Conservation (phyloP, 1,140 invertebrate genomes). For the Solenopsis fugax region DNA sequence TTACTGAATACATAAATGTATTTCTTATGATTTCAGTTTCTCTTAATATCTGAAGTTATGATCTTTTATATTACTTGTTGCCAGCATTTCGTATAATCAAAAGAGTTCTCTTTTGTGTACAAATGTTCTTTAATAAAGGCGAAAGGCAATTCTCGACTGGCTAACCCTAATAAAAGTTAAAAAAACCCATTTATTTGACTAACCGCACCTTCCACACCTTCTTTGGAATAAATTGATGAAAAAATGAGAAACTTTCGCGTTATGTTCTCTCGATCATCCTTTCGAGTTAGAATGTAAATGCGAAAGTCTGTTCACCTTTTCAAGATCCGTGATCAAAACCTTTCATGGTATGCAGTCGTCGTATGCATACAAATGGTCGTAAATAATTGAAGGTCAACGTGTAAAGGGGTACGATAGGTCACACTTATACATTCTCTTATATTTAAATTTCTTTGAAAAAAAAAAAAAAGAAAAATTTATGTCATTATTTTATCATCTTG, state of each 20-base stretch:
- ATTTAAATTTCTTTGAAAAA: neutral
- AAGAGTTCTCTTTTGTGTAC: slow-evolving; percentile 25
- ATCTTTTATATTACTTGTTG: neutral
- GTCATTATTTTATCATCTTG: neutral
- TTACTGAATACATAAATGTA: neutral
- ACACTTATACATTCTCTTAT: neutral
- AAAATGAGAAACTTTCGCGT: slow-evolving; percentile 20
- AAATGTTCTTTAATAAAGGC: slow-evolving; percentile 28
- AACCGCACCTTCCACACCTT: slow-evolving; percentile 53
- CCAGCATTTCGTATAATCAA: slow-evolving; percentile 14
- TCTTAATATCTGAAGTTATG: neutral
- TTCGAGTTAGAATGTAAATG: slow-evolving; percentile 19
- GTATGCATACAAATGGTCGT: slow-evolving; percentile 26
- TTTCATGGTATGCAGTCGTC: slow-evolving; percentile 33
- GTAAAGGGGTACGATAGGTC: slow-evolving; percentile 24
- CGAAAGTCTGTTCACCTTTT: slow-evolving; percentile 70
- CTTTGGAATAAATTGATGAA: slow-evolving; percentile 15
- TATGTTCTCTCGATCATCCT: slow-evolving; percentile 18
- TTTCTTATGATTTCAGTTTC: neutral
- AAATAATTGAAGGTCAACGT: slow-evolving; percentile 39
- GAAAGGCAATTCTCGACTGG: slow-evolving; percentile 2
- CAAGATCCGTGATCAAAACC: slow-evolving; percentile 62
- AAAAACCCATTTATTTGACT: slow-evolving; percentile 20
- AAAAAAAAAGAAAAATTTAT: neutral
- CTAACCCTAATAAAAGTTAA: slow-evolving; percentile 36